phyloP scores from a whole-genome alignment of 2,888 invertebrate species.

The Blomia tropicalis region DNA sequence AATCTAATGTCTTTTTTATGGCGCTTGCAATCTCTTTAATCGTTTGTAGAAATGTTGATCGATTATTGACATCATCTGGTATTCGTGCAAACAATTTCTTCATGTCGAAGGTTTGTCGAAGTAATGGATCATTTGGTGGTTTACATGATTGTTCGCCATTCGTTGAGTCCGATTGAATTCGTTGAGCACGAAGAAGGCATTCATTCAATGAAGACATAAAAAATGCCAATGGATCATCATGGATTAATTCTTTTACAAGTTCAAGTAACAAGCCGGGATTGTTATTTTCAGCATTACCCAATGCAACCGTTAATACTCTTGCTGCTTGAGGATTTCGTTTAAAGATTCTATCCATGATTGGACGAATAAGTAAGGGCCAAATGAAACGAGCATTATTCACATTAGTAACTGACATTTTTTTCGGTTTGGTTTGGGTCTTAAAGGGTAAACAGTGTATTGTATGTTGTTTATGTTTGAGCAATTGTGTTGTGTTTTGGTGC shows the following conservation, averaged over 20 bases:
- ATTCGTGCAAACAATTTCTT: conserved; percentile 4
- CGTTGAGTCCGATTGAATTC: not conserved
- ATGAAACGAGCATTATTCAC: not conserved
- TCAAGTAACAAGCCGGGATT: not conserved
- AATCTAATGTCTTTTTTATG: not conserved
- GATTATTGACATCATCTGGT: not conserved
- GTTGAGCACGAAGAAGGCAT: not conserved
- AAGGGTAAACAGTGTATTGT: no score
- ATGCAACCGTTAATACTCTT: not conserved
- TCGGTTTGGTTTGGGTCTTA: no score
- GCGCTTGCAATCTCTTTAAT: conserved; percentile 13
- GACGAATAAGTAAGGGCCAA: not conserved
- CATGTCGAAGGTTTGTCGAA: conserved; percentile 2
- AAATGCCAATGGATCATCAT: not conserved
- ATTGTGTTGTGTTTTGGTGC: no score
- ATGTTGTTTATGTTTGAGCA: no score
- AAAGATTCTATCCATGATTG: not conserved
- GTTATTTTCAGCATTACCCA: not conserved
- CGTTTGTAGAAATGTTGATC: not conserved
- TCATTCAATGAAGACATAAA: not conserved
- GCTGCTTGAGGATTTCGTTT: not conserved
- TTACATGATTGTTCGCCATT: not conserved
- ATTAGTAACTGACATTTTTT: not conserved
- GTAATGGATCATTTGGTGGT: not conserved
- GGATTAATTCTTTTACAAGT: not conserved